Base-by-base conservation (phyloP, 2,113 vertebrate genomes). In the Orcinus orca region DNA sequence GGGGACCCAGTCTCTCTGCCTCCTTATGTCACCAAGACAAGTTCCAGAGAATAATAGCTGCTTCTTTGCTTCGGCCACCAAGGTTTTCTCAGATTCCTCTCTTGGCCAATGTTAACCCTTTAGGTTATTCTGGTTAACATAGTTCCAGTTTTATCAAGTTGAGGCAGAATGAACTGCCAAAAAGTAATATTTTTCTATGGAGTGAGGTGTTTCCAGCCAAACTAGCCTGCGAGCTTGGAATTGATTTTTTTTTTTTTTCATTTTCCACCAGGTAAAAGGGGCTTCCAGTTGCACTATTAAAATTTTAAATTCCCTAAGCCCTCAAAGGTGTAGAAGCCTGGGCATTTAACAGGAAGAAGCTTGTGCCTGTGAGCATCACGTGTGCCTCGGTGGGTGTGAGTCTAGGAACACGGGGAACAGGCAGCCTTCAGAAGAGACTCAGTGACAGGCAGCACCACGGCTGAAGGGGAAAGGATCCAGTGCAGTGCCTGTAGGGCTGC, bases 341-440 rank as follows among this genome's bases (percentile, higher is more conserved):
- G 50, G 10, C 1, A 55, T 12, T 36, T 29, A 11, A 23, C 8
- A 1, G 23, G 6, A 21, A 44, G 13, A 41, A 26, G 14, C 11
- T 5, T 0, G 10, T 6, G 44, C 8, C 38, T 36, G 36, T 50
- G 44, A 73, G 33, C 36, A 1, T 13, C 9, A 6, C 1, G 8
- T 6, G 25, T 4, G 77, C 41, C 6, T 25, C 3, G 8, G n/a
- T 8, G 70, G 18, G 33, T 11, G 11, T 25, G 29, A 38, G 25
- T n/a, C 1, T 65, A 8, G 65, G 25, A 31, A 25, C 2, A 33
- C 11, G 8, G 53, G 63, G 33, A 63, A 9, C 14, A 1, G 25
- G 25, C 23, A 38, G 33, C 38, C 38, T 62, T 63, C 8, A 5
- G 1, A 8, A 29, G 2, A 68, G 4, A 44, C 26, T 0, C 14